Evolutionary conservation across 37 sponge, comb jelly and placozoan species (phyloP), one percentile per base, ranked within the genome.

Genomic region (Chondrilla cf. caribensis): DNA sequence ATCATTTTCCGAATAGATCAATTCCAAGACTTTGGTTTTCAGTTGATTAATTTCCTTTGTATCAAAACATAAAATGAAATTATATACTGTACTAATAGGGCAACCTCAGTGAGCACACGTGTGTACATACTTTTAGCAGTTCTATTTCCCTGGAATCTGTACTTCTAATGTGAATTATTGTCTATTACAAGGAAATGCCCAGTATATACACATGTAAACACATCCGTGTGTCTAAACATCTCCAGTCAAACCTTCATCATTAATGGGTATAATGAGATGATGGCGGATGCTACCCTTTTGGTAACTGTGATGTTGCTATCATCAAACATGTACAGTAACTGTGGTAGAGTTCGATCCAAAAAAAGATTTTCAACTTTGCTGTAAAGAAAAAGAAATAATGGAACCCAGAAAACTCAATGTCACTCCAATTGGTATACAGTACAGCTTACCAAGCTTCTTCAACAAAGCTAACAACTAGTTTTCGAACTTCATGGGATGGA

Each of bases 391-490:
- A 8, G 26, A n/a, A n/a, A n/a, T n/a, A n/a, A n/a, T n/a, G n/a
- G n/a, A 17, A 19, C 57, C 11, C 17, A 19, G 57, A 54, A 17
- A 54, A 17, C 57, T 19, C 17, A 54, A 54, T 54, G 57, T 54
- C 17, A 54, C 11, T 17, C 11, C 57, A 54, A 17, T 54, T 19
- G 57, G 57, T 54, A 17, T 18, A 26, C 28, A 7, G 15, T 28
- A 66, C 42, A 24, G 36, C 85, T 85, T 36, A 95, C 96, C 96
- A 86, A 3, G 89, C 96, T 26, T 90, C 94, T 39, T 95, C 94
- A 70, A 95, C 85, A 70, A 95, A 93, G 38, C 77, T 81, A 5
- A 92, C 78, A 8, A 97, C 93, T 84, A 95, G 88, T 67, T 97
- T 97, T 60, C 95, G 64, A 19, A 97, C 98, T 33, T 97, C 95